Conservation (phyloP, 2,797 vertebrate species). For the Cryptoprocta ferox region DNA sequence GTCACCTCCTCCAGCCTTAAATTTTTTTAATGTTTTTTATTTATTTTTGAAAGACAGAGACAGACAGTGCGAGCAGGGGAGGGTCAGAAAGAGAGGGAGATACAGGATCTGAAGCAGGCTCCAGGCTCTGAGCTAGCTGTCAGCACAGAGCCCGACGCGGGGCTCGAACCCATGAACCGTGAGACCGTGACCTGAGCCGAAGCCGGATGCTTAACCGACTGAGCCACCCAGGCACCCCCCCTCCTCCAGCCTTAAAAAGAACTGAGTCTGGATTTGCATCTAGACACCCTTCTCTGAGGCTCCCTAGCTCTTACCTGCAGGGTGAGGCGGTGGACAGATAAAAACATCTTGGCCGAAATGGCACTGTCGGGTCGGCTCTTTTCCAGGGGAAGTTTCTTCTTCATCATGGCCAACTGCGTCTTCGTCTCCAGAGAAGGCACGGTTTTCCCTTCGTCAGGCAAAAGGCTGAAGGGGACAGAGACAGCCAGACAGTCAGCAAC, state of each 20-base stretch:
- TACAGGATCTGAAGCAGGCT: no score
- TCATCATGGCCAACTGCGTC: slow-evolving; percentile 58
- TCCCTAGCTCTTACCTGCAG: slow-evolving; percentile 65
- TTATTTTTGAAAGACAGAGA: no score
- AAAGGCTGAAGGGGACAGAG: slow-evolving; percentile 62
- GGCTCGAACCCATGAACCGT: no score
- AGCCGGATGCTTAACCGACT: no score
- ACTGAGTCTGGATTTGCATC: not conserved
- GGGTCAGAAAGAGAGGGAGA: no score
- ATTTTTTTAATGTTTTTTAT: no score
- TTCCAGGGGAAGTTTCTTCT: slow-evolving; percentile 32
- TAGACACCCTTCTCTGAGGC: not conserved
- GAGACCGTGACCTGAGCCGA: no score
- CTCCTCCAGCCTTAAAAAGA: not conserved
- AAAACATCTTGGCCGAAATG: slow-evolving; percentile 66
- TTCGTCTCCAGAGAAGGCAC: not conserved
- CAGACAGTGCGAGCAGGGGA: no score
- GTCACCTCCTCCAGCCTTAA: not conserved
- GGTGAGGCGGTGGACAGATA: slow-evolving; percentile 61
- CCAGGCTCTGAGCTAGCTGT: no score
- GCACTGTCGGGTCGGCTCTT: not conserved
- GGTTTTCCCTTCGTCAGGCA: not conserved
- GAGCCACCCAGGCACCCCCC: no score
- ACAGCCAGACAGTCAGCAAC: not conserved
- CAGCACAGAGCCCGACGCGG: no score